Conservation (phyloP, 1,140 invertebrate species). For the Linepithema humile region DNA sequence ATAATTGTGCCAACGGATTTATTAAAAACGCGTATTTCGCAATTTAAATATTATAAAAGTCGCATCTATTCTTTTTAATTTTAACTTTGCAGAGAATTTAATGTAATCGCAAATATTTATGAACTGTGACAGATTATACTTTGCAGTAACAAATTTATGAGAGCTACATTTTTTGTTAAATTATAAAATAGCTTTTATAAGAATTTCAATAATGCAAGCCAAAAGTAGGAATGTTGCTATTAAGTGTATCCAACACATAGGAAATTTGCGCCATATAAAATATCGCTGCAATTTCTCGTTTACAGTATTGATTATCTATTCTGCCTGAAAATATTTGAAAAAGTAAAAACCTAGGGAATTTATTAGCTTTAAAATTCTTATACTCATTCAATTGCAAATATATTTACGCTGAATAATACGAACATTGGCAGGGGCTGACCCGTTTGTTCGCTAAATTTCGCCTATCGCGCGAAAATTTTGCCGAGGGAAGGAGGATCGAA, state of each 20-base stretch:
- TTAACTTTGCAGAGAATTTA: neutral
- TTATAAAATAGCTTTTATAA: neutral
- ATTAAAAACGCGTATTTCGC: neutral
- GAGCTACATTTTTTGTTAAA: too few species aligned
- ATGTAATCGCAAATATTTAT: neutral
- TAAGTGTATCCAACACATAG: neutral
- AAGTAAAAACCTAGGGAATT: neutral
- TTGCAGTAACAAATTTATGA: neutral
- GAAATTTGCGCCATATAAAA: constrained; percentile 4
- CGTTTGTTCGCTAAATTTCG: neutral
- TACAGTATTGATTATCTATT: neutral
- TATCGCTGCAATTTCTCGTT: neutral
- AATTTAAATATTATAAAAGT: neutral
- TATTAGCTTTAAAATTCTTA: neutral
- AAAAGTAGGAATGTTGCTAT: neutral
- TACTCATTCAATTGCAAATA: neutral
- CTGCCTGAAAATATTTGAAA: neutral
- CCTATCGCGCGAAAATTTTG: neutral
- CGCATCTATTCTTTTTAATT: neutral
- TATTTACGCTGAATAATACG: neutral
- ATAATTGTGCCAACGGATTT: neutral
- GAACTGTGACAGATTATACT: neutral
- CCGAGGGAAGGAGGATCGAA: neutral
- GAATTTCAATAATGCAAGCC: constrained; percentile 5
- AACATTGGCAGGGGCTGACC: neutral